A percentile compares a stretch with the other conserved stretches of the same genome.
Conservation (phyloP, 2,797 vertebrate genomes). For the Chelidonichthys spinosus region DNA sequence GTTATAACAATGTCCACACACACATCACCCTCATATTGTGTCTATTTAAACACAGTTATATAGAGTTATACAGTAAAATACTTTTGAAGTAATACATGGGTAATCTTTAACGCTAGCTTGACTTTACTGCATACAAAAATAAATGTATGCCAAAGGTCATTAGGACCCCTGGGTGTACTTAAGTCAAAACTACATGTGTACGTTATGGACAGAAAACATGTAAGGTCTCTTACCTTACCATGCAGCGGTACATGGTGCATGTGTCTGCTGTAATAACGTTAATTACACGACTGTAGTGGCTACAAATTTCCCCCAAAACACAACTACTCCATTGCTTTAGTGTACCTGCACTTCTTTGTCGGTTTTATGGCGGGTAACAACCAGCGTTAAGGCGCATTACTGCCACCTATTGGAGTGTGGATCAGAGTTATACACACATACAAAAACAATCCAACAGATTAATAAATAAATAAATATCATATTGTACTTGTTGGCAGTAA, state of each 20-base stretch:
- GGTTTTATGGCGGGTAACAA: too few species aligned
- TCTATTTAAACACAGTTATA: background rate
- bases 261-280: too few species aligned
- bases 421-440: too few species aligned
- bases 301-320: background rate
- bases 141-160: constrained; percentile 72
- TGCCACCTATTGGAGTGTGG: too few species aligned
- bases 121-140: background rate
- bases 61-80: background rate
- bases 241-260: constrained; percentile 71
- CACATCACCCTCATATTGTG: background rate
- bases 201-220: accelerated
- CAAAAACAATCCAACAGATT: too few species aligned
- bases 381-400: too few species aligned
- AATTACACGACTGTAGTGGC: background rate
- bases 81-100: background rate
- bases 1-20: background rate
- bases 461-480: too few species aligned
- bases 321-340: background rate
- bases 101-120: too few species aligned
- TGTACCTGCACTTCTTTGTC: too few species aligned
- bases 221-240: constrained; percentile 69
- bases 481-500: too few species aligned
- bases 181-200: background rate
- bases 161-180: background rate